Conservation (phyloP, 2,797 vertebrate genomes). For the Amniataba percoides region DNA sequence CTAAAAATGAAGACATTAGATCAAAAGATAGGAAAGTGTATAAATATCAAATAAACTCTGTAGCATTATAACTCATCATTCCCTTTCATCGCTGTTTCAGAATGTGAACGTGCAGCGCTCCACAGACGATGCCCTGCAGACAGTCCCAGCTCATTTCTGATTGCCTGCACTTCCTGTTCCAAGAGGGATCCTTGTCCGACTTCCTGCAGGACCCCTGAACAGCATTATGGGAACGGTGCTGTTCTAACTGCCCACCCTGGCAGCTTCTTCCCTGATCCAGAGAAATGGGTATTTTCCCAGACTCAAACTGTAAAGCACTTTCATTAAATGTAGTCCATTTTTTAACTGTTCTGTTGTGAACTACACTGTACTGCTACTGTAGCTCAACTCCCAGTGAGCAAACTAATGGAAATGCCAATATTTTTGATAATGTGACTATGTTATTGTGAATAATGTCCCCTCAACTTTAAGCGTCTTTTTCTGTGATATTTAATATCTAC, state of each 20-base stretch:
- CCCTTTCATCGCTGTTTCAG: conserved; percentile 73
- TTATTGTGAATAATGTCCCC: conserved; percentile 25
- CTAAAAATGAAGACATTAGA: neutral
- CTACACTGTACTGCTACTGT: conserved; percentile 10
- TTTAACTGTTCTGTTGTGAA: conserved; percentile 42
- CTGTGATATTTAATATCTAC: conserved; percentile 28
- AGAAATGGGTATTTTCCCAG: conserved; percentile 20
- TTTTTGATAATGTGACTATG: conserved; percentile 39
- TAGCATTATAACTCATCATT: conserved; percentile 3
- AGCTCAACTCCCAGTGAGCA: conserved; percentile 8
- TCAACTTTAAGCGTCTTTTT: conserved; percentile 19
- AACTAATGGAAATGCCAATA: conserved; percentile 42
- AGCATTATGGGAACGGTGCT: conserved; percentile 27
- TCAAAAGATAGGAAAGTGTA: neutral
- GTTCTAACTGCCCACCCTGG: conserved; percentile 1
- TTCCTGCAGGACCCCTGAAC: conserved; percentile 15
- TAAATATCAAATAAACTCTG: neutral
- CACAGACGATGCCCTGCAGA: conserved; percentile 88
- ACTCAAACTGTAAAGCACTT: conserved; percentile 62
- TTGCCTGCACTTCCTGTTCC: conserved; percentile 39
- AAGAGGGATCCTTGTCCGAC: neutral
- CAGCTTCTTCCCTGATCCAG: conserved; percentile 5
- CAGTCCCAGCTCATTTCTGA: conserved; percentile 90
- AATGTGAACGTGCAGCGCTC: conserved; percentile 89
- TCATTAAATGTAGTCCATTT: conserved; percentile 55